Base-by-base conservation (phyloP, 2,797 vertebrate genomes). In the Anomalospiza imberbis region DNA sequence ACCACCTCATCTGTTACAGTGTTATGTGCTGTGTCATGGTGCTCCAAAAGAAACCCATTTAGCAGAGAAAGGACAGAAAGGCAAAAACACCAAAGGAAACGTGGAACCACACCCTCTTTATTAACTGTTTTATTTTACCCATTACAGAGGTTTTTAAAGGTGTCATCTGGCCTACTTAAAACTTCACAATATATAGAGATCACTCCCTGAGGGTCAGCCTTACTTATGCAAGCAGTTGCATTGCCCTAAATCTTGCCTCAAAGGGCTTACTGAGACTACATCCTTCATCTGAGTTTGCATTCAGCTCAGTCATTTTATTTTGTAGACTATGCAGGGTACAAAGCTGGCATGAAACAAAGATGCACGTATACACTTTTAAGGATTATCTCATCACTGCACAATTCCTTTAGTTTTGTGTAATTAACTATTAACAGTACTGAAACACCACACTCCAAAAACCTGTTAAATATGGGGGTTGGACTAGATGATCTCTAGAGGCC, bases 221-320 rank as follows among this genome's bases (percentile, higher is more conserved):
- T 75, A 65, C 63, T 92, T 92, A 76, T 16, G 73, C 76, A 94
- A 90, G 72, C 28, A 84, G 22, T 54, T 75, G 31, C 20, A 53
- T 1, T 91, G 85, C 72, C 91, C 93, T 92, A 90, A 90, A 95
- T 95, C 74, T 72, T 87, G 29, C 61, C 85, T 75, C 55, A 77
- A 38, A 86, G 38, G 32, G 6, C 42, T 76, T 85, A 88, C 34
- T n/a, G 18, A 81, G 13, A 21, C 34, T n/a, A 5, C 21, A 36
- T 60, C 48, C 66, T 63, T 54, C 42, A 62, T 81, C 42, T 45
- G 36, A 32, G 42, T 45, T 67, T 68, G 31, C 20, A 20, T 21
- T 76, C 62, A 48, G 19, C 20, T 40, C 34, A 61, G 50, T 65
- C 7, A 55, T 54, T 82, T 62, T 57, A 60, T 47, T 72, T 80